A percentile compares a stretch with the other conserved stretches of the same genome.
Conservation (phyloP, 2,113 vertebrate species). For the Marmota monax region DNA sequence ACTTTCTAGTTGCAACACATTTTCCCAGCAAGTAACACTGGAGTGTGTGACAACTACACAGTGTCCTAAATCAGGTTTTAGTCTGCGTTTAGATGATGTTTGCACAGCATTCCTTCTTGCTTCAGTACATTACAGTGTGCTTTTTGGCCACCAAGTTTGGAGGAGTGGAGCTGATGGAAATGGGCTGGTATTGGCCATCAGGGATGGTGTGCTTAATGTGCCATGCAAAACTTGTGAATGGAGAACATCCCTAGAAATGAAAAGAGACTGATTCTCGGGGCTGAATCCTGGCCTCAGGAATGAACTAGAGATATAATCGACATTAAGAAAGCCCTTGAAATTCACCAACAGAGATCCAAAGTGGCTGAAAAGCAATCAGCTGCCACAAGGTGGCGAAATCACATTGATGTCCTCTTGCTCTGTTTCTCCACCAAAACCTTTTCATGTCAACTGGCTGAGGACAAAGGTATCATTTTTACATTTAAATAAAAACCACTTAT, state of each 20-base stretch:
- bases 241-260: not conserved
- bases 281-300: not conserved
- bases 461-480: constrained; percentile 79
- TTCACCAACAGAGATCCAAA: not conserved
- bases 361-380: constrained; percentile 47
- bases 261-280: not conserved
- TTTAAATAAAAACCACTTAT: constrained; percentile 77
- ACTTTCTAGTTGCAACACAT: not conserved
- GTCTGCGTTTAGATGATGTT: not conserved
- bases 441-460: constrained; percentile 51
- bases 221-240: not conserved
- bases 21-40: constrained; percentile 37
- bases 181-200: not conserved
- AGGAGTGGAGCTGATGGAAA: not conserved
- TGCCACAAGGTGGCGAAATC: constrained; percentile 80
- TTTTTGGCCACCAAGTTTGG: not conserved
- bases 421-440: constrained; percentile 5
- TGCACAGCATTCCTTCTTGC: not conserved
- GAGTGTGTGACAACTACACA: not conserved
- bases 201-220: not conserved
- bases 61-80: not conserved
- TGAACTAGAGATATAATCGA: not conserved
- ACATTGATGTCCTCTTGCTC: constrained; percentile 56
- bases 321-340: constrained; percentile 24
- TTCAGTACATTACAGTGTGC: not conserved